Conservation (phyloP, 2,113 vertebrate species). For the Capreolus pygargus region DNA sequence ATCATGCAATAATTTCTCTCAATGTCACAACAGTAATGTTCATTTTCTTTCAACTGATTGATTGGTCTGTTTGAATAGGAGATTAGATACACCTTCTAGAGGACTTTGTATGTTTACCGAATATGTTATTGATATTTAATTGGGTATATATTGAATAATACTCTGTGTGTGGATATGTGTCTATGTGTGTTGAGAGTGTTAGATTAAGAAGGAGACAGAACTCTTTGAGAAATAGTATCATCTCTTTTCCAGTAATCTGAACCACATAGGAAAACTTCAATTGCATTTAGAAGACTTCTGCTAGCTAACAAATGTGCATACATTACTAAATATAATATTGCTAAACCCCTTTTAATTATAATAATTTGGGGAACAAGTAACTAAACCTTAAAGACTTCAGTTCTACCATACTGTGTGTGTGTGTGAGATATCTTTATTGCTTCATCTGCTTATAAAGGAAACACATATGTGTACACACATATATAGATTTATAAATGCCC, state of each 20-base stretch:
- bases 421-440: neutral
- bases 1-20: neutral
- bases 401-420: neutral
- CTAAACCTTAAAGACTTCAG: neutral
- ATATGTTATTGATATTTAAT: neutral
- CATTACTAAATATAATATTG: neutral
- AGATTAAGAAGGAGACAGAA: neutral
- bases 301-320: neutral
- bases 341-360: neutral
- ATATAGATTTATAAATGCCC: neutral
- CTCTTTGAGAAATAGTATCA: neutral
- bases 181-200: neutral
- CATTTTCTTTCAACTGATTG: neutral
- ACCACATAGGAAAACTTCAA: neutral
- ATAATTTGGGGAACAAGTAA: neutral
- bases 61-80: neutral
- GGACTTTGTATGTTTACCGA: neutral
- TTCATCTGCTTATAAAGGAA: neutral
- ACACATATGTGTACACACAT: neutral
- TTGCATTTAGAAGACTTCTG: neutral
- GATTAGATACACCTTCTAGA: neutral
- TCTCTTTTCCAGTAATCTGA: neutral
- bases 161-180: neutral
- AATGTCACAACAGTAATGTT: neutral
- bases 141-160: neutral